Conservation (phyloP, 2,113 vertebrate species). For the Hippocampus abdominalis region DNA sequence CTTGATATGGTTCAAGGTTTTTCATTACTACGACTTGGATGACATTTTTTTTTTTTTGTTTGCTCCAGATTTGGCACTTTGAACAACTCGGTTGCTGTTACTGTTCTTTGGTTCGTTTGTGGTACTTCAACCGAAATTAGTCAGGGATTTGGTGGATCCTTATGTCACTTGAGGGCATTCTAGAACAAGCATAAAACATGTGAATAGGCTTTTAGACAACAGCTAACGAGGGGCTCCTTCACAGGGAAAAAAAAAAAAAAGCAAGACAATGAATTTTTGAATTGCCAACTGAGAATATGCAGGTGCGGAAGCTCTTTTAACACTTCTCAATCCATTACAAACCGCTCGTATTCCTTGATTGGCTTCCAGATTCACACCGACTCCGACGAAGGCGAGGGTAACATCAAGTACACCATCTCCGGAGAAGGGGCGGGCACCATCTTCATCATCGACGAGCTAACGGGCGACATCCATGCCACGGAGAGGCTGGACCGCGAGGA, state of each 20-base stretch:
- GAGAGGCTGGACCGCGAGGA: conserved; percentile 92
- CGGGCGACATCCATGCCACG: conserved; percentile 94
- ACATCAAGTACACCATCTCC: conserved; percentile 98
- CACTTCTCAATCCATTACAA: not conserved
- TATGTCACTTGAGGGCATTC: no score
- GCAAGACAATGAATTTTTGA: no score
- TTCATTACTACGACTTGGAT: not conserved
- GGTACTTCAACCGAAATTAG: no score
- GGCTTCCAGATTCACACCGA: conserved; percentile 91
- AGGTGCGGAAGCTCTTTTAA: no score
- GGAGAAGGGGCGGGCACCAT: conserved; percentile 93
- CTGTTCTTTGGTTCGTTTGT: not conserved
- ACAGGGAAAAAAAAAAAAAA: no score
- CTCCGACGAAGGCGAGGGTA: conserved; percentile 91
- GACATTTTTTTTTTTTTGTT: not conserved
- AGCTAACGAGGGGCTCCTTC: no score
- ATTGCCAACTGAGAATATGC: no score
- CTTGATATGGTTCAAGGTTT: not conserved
- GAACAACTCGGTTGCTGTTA: not conserved
- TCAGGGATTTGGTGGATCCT: no score
- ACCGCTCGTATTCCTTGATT: no score
- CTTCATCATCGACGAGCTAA: conserved; percentile 95
- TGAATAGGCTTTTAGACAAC: no score
- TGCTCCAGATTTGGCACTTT: no score
- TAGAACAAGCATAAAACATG: no score